Base-by-base conservation (phyloP, 2,888 invertebrate genomes). In the Desoria tigrina region DNA sequence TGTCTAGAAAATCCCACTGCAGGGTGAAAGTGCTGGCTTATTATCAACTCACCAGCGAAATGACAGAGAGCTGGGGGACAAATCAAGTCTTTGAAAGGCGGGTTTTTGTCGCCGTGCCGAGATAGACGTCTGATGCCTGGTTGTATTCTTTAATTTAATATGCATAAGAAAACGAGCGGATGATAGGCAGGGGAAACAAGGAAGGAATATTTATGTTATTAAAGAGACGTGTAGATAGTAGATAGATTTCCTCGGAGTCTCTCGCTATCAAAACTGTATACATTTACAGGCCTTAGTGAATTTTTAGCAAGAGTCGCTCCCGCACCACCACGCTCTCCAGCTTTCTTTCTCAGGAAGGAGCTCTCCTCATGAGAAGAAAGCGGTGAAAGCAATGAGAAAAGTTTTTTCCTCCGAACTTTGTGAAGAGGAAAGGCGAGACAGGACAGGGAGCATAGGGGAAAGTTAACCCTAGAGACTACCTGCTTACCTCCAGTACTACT, bases 111-210 rank as follows among this genome's bases (percentile, higher is more conserved):
- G 32, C 6, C 32, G 32, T 32, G n/a, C n/a, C n/a, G 32, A 32
- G 32, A 32, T 32, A 32, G 32, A 32, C 11, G 32, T 32, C 32
- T 32, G 32, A 11, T 32, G 32, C 11, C 4, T 45, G 6, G 45
- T 21, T 45, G 45, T 45, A 45, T 45, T 57, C 37, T 57, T 57
- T 57, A 57, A 57, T 57, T 57, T 57, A 57, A 57, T 57, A 57
- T 55, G 55, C 55, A 55, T 57, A 57, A 57, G 56, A 42, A 57
- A 57, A 57, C 56, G 23, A 42, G 42, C 23, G 21, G 42, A 57
- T 57, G 56, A 37, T 57, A 18, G 55, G 55, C n/a, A 21, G 45
- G 18, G n/a, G 45, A 45, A 45, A 45, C 45, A 45, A 45, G 45
- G 45, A 45, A 45, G 16, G 21, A 16, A 45, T 18, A 18, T 16